These are phyloP conservation scores for Eupeodes latifasciatus DNA, from an alignment of 2,888 invertebrate genomes.

Conservation along the genomic window DNA sequence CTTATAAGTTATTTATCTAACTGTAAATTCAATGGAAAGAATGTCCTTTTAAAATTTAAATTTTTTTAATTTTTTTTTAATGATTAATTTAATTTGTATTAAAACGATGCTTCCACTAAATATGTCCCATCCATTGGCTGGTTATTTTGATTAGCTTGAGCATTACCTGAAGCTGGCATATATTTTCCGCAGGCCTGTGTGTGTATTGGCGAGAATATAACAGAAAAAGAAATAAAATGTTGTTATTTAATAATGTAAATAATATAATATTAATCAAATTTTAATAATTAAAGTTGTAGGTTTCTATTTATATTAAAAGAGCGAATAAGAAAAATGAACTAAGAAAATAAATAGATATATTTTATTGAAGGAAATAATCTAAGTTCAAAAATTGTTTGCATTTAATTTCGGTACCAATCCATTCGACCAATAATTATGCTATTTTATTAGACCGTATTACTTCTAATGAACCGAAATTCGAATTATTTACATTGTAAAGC, in stretches of 20 bases:
- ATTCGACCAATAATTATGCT: background rate
- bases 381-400: background rate
- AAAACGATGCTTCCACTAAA: conserved; percentile 93
- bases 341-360: too few species aligned
- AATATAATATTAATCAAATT: background rate
- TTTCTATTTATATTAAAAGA: background rate
- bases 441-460: background rate
- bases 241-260: background rate
- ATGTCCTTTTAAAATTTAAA: too few species aligned
- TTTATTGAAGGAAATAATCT: too few species aligned
- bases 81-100: conserved; percentile 83
- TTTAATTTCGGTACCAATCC: background rate
- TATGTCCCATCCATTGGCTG: conserved; percentile 94
- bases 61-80: too few species aligned
- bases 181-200: conserved; percentile 92
- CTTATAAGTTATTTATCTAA: too few species aligned
- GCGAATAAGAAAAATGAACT: too few species aligned
- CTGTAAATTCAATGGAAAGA: too few species aligned
- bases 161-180: conserved; percentile 93
- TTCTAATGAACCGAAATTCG: background rate
- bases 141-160: conserved; percentile 91
- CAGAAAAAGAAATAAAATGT: background rate
- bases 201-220: conserved; percentile 20
- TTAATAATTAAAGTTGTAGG: background rate
- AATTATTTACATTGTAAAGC: background rate